Evolutionary conservation across 2,113 vertebrate species (phyloP), one percentile per base, ranked within the genome.

Genomic region (Callaeas wilsoni): DNA sequence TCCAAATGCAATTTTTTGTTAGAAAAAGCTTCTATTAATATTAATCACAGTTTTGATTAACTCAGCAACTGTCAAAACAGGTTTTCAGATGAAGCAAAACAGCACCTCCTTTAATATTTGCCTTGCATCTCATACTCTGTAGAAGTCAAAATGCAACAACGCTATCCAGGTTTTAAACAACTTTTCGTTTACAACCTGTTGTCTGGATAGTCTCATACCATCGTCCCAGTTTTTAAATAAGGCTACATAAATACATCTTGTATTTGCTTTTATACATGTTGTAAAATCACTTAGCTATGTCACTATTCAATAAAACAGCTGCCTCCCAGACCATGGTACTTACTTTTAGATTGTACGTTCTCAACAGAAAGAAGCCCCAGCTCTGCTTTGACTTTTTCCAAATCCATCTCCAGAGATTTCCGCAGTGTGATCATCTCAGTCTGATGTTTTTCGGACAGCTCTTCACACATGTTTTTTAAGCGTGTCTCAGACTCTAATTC

Each of bases 311-410:
- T 25, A 30, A 62, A 67, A 71, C 23, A 79, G 41, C 12, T 55
- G 35, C 33, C 63, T 68, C 23, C 25, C 65, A 90, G 69, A 62
- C 18, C 64, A 42, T 0, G 6, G 70, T 15, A 97, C 99, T 98
- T 94, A 99, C 99, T 71, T 95, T 98, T 97, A 59, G 96, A 97
- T 32, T 97, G 91, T 32, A 97, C 97, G 55, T 98, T 98, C 96
- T 98, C 98, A 42, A 97, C 67, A 90, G 91, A 98, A 56, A 98
- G 96, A 79, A 93, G 97, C 20, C 93, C 97, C 89, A 99, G 83
- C 57, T 99, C 98, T 59, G 94, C 92, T 87, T 96, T 98, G 52
- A 98, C 96, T 92, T 98, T 97, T 39, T 98, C 97, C 22, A 97
- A 63, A 65, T 98, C 97, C 67, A 97, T 94, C 87, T 98, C 95